A percentile compares a stretch with the other conserved stretches of the same genome.
Evolutionary conservation across 1,140 invertebrate genomes (phyloP).

Genomic region (Drosophila malerkotliana): DNA sequence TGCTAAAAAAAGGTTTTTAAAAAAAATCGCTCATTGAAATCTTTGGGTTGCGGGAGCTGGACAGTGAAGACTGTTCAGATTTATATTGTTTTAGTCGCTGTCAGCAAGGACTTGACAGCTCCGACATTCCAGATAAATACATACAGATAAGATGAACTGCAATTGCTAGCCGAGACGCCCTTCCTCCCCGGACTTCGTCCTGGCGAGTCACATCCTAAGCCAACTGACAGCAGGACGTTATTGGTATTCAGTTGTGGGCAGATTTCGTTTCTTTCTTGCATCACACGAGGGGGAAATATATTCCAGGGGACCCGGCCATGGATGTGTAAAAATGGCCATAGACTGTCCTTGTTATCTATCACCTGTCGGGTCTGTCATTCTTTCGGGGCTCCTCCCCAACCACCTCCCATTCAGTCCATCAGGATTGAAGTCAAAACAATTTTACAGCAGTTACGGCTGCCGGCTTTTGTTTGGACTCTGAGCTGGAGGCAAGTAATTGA

Average conservation of each 20-base stretch:
- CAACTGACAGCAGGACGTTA: slow-evolving; percentile 53
- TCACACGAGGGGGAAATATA: slow-evolving; percentile 2
- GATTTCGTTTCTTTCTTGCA: slow-evolving; percentile 44
- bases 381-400: background rate
- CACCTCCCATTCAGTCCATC: no score
- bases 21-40: background rate
- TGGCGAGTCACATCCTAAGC: slow-evolving; percentile 37
- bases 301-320: background rate
- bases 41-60: slow-evolving; percentile 2
- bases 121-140: slow-evolving; percentile 54
- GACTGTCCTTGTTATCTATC: slow-evolving; percentile 59
- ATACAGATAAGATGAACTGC: slow-evolving; percentile 39
- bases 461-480: slow-evolving; percentile 31
- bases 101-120: slow-evolving; percentile 26
- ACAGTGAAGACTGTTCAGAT: slow-evolving; percentile 22
- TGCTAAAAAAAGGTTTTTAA: background rate
- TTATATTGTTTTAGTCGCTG: slow-evolving; percentile 54
- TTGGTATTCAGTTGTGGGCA: slow-evolving; percentile 59
- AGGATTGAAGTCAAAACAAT: slow-evolving; percentile 46
- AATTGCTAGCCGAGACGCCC: slow-evolving; percentile 26
- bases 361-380: slow-evolving; percentile 47
- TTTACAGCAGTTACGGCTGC: slow-evolving; percentile 51
- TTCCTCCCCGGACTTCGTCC: background rate
- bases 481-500: slow-evolving; percentile 41
- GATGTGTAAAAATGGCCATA: slow-evolving; percentile 52